Base-by-base conservation (phyloP, 1,140 invertebrate genomes). In the Zaprionus camerounensis region DNA sequence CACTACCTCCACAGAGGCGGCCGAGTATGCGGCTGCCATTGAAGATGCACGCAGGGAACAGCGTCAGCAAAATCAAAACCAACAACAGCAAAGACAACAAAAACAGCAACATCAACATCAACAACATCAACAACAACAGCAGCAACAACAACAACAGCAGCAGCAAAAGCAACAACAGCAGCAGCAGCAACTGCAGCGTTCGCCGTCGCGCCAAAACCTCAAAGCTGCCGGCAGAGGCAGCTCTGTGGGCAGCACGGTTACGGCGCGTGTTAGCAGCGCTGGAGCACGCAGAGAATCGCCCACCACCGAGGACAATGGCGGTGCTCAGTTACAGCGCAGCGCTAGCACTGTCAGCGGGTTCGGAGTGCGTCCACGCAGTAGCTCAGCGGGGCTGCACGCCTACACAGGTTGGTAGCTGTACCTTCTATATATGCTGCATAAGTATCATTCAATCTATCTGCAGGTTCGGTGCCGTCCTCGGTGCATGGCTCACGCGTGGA, bases 381-480 rank as follows among this genome's bases (percentile, higher is more conserved):
- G 95, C 49, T 96, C 96, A 1, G 95, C 96, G 12, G 96, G 95
- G 9, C 93, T 96, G 22, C 95, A 96, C 83, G 96, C 95, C 78
- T 96, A 96, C 81, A 96, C 96, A 63, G 96, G 96, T 92, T 92
- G 59, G 38, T 53, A 3, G 6, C n/a, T 3, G 2, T 2, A 46
- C 5, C n/a, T 44, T 44, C 36, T 38, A 15, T 17, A 11, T 17
- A 17, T 17, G 6, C n/a, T 17, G 2, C n/a, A 17, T 17, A 22
- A 22, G 20, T 22, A 20, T 17, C n/a, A 17, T 4, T 17, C n/a
- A 44, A 44, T 17, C 46, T 24, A 12, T 51, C 20, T 55, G 1
- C 12, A 93, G 94, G 93, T 67, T 94, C 94, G 26, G 94, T 95
- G 13, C 94, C 95, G 44, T 95, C 95, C 36, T 94, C 94, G 51